Conservation (phyloP, 2,113 vertebrate genomes). For the Micronycteris hirsuta region DNA sequence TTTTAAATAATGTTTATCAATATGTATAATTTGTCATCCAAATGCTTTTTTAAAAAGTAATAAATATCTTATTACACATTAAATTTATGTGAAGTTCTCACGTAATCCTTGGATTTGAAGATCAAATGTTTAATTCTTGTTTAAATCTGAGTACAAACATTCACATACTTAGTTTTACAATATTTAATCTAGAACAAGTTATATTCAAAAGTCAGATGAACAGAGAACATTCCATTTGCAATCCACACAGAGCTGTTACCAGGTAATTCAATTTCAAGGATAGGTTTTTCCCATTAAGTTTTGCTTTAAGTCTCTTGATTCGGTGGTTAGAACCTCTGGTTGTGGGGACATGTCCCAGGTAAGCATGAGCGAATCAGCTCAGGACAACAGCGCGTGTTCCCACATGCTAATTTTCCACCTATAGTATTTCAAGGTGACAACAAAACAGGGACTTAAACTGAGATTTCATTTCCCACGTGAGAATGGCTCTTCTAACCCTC, state of each 20-base stretch:
- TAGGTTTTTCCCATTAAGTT: neutral
- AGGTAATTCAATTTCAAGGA: constrained; percentile 36
- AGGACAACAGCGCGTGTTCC: neutral
- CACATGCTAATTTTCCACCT: neutral
- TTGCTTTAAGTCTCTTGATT: constrained; percentile 29
- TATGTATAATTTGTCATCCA: constrained; percentile 66
- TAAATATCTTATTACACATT: constrained; percentile 66
- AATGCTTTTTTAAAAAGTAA: constrained; percentile 71
- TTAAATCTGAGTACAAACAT: constrained; percentile 64
- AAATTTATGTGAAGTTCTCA: constrained; percentile 55
- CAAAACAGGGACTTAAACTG: neutral
- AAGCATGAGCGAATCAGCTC: neutral
- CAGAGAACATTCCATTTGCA: constrained; percentile 60
- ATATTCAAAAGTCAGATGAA: constrained; percentile 48
- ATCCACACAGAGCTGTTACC: constrained; percentile 46
- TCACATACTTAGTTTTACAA: constrained; percentile 52
- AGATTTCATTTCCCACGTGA: neutral
- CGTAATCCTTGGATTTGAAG: constrained; percentile 47
- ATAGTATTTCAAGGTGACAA: neutral
- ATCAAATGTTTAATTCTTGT: constrained; percentile 60
- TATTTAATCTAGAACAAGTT: constrained; percentile 49
- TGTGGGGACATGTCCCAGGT: neutral
- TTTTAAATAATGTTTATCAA: constrained; percentile 61
- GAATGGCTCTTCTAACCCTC: no score
- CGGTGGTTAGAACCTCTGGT: neutral